Evolutionary conservation across 2,797 vertebrate species (phyloP), one percentile per base, ranked within the genome.

Genomic region (Sebastes oblongus): DNA sequence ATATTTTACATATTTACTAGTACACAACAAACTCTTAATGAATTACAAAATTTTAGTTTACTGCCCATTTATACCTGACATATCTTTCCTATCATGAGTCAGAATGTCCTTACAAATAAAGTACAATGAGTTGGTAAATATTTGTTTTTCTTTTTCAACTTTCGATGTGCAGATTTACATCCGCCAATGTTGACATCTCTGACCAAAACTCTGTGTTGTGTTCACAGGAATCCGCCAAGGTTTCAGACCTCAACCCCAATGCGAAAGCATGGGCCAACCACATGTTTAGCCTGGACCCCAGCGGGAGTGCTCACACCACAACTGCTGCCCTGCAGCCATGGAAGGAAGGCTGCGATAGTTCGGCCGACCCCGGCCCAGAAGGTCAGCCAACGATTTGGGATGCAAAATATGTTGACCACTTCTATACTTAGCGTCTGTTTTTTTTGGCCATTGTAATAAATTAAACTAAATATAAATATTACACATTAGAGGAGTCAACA

Each of bases 171-270:
- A 10, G 29, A 10, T 14, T 8, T 20, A 13, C 14, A 13, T 30
- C 52, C 4, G 20, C 56, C 60, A 16, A 66, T 25, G 6, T 20
- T 34, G 18, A 72, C n/a, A 5, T 32, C 6, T 59, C 78, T 89
- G 24, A 78, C 36, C 8, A 0, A 12, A 18, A 24, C 86, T 88
- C 77, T 79, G 2, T 83, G n/a, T 77, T 78, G 5, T 77, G 2
- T 84, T 65, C 8, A 0, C 88, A 99, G 98, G 98, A 98, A 93
- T 97, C 98, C 87, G 90, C 96, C 92, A 99, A 98, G 96, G 98
- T 99, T 97, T 99, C 98, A 0, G 98, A 99, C 91, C 96, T 99
- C 90, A 99, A 99, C 95, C 98, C 98, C 88, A 98, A 99, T 96
- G 98, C 98, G 86, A 98, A 99, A 95, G 98, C 98, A 96, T 99